These are phyloP conservation scores for Equus przewalskii DNA, from an alignment of 2,113 vertebrate species.

Conservation along the genomic window DNA sequence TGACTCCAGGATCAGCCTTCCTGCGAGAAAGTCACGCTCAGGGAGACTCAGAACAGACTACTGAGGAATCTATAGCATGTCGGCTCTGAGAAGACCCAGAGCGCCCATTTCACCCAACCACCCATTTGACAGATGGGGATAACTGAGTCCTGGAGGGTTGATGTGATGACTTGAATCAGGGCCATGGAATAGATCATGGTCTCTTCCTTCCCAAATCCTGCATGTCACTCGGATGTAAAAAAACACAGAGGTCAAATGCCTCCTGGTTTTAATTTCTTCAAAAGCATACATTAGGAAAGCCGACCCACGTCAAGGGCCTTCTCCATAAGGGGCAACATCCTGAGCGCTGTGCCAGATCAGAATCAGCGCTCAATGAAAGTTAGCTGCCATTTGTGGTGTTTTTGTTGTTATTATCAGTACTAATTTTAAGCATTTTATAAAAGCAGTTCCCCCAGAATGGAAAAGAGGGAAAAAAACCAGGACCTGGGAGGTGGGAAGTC, in stretches of 20 bases:
- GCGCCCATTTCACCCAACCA: not conserved
- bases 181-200: fast-evolving
- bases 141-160: not conserved
- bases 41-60: fast-evolving
- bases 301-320: fast-evolving
- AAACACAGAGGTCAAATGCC: not conserved
- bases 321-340: too few species aligned
- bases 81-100: not conserved
- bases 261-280: not conserved
- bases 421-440: not conserved
- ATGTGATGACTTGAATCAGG: too few species aligned
- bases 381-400: not conserved
- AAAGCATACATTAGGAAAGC: not conserved
- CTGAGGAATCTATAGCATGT: fast-evolving
- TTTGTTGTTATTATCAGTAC: not conserved
- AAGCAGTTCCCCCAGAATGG: not conserved
- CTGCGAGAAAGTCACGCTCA: fast-evolving
- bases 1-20: fast-evolving
- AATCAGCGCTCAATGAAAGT: not conserved
- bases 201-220: not conserved
- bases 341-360: fast-evolving
- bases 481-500: not conserved
- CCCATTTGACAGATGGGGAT: not conserved
- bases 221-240: not conserved
- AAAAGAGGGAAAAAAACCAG: not conserved